Conservation (phyloP, 2,888 invertebrate genomes). For the Oconnorella tubifera region DNA sequence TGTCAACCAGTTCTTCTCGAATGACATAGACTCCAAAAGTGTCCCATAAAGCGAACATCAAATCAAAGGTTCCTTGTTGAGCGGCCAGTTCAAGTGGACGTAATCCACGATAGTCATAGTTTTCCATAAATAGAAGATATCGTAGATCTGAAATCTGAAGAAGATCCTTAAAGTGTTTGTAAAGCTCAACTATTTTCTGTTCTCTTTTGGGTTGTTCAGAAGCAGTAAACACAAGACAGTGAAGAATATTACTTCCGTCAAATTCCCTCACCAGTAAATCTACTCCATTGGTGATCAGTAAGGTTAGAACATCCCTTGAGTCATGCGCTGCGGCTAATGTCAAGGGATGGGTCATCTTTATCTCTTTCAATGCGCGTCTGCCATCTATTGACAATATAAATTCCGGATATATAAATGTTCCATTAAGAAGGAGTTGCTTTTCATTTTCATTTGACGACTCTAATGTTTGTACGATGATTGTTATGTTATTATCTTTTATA, state of each 20-base stretch:
- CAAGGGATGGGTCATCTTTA: slow-evolving; percentile 6
- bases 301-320: neutral
- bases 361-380: neutral
- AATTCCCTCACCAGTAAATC: slow-evolving; percentile 12
- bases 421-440: neutral
- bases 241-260: slow-evolving; percentile 14
- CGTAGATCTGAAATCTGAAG: neutral
- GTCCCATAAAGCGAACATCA: slow-evolving; percentile 9
- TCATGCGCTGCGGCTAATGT: slow-evolving; percentile 12
- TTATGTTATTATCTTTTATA: neutral
- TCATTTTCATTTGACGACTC: neutral
- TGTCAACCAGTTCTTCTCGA: slow-evolving; percentile 11
- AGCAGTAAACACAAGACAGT: slow-evolving; percentile 3
- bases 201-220: slow-evolving; percentile 13
- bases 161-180: neutral
- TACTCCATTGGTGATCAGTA: slow-evolving; percentile 6
- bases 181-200: neutral
- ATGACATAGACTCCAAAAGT: slow-evolving; percentile 10
- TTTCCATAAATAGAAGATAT: slow-evolving; percentile 10
- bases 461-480: neutral
- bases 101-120: slow-evolving; percentile 7
- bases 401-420: neutral
- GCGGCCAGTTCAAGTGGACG: slow-evolving; percentile 19
- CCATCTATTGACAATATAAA: neutral
- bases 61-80: slow-evolving; percentile 12